These are phyloP conservation scores for Halcyon chelicuti DNA, from an alignment of 2,797 vertebrate species.

Conservation along the genomic window DNA sequence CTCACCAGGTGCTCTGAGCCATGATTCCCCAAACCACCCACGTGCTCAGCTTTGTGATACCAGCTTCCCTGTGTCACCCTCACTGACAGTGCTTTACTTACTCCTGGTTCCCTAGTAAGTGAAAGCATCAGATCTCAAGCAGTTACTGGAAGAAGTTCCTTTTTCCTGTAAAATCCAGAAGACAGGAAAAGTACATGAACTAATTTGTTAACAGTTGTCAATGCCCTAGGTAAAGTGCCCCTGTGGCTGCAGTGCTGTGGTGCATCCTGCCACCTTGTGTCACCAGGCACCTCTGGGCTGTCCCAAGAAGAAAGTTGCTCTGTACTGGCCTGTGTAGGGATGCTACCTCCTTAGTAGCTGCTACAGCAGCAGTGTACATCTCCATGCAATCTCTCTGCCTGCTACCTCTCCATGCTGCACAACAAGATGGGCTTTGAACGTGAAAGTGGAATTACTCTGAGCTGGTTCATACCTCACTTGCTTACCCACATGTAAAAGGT, in stretches of 20 bases:
- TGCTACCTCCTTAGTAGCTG: accelerated
- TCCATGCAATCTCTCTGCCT: accelerated
- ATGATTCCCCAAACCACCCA: background rate
- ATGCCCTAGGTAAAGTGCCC: background rate
- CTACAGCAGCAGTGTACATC: accelerated
- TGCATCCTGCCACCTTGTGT: background rate
- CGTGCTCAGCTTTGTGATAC: background rate
- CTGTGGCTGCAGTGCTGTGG: background rate
- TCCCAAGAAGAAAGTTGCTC: background rate
- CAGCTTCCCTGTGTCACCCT: background rate
- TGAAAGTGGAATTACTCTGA: background rate
- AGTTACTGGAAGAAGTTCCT: background rate
- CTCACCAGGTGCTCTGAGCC: background rate
- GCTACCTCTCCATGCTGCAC: background rate
- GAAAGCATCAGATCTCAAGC: background rate
- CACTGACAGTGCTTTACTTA: accelerated
- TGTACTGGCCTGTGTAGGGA: too few species aligned
- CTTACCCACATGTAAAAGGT: background rate
- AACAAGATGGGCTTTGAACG: background rate
- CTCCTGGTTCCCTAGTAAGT: background rate
- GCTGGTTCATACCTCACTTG: background rate
- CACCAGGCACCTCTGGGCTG: background rate
- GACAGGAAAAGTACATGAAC: background rate
- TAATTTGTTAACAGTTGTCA: background rate
- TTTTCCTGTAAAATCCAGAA: background rate